Base-by-base conservation (phyloP, 1,140 invertebrate species). In the Dermatophagoides farinae region DNA sequence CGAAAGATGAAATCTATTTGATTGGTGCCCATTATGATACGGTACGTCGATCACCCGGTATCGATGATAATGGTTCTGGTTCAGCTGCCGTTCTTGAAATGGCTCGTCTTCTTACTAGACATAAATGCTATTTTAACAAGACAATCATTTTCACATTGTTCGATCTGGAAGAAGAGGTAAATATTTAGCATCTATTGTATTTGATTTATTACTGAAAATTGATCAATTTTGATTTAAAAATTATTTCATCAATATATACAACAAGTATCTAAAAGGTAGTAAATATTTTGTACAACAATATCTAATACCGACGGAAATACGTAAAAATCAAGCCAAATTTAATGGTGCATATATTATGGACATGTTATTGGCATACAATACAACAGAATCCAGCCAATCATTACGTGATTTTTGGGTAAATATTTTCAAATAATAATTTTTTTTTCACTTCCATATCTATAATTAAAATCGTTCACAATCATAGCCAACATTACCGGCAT, bases 11-110 rank as follows among this genome's bases (percentile, higher is more conserved):
- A 53, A 72, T 73, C 16, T 50, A 72, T 18, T 61, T 75, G 5
- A 60, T 75, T 38, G 74, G 74, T 14, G 72, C 74, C 20, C 74
- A 75, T 65, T 73, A 71, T 61, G 74, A 75, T 61, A 75, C 73
- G 0, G 69, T 71, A 0, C 62, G 61, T 14, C 43, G 40, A 18
- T 57, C 57, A 8, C 51, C 60, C 9, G 64, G 73, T 8, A 68
- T 72, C 2, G 69, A 73, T 61, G 74, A 75, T 61, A 74, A 75
- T 65, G 74, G 73, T 4, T 73, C 72, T 9, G 74, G 74, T 14
- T 64, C 72, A 22, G 67, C 69, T 4, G 72, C 69, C 1, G 67
- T 75, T 64, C 61, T 75, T 25, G 74, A 75, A 67, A 64, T 69
- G 9, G 72, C 73, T 8, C 58, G 72, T 20, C 63, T 67, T 5